Conservation (phyloP, 2,888 invertebrate genomes). For the Cerastoderma edule region DNA sequence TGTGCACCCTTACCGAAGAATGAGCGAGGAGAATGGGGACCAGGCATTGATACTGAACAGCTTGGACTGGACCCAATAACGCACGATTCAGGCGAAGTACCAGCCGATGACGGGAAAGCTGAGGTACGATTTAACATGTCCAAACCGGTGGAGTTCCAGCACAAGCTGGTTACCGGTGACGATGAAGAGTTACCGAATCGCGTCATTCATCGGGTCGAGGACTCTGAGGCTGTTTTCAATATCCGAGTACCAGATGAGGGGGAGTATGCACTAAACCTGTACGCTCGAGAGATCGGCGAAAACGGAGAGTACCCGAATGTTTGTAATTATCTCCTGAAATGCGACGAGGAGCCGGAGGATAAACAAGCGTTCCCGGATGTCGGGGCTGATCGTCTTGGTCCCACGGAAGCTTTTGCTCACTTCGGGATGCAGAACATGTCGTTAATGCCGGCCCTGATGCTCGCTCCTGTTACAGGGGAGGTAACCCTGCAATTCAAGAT, state of each 20-base stretch:
- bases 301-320: conserved; percentile 72
- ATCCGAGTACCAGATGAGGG: conserved; percentile 72
- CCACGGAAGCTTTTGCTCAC: conserved; percentile 59
- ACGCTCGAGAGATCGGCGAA: conserved; percentile 67
- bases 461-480: conserved; percentile 58
- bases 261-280: conserved; percentile 77
- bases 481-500: conserved; percentile 57
- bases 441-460: conserved; percentile 59
- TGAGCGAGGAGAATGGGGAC: conserved; percentile 80
- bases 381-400: conserved; percentile 58
- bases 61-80: conserved; percentile 72
- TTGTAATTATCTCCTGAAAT: conserved; percentile 77
- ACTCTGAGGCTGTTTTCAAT: conserved; percentile 69
- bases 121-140: conserved; percentile 74
- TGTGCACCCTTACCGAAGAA: conserved; percentile 73
- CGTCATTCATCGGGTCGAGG: conserved; percentile 69
- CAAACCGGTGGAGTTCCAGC: conserved; percentile 69
- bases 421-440: conserved; percentile 63
- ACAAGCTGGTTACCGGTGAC: conserved; percentile 70
- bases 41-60: conserved; percentile 72
- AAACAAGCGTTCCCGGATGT: conserved; percentile 65
- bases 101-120: conserved; percentile 73
- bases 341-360: conserved; percentile 67
- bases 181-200: conserved; percentile 63
- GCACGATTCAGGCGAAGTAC: conserved; percentile 72